phyloP scores from a whole-genome alignment of 2,888 invertebrate species.

The Ichneumoninae sp. region DNA sequence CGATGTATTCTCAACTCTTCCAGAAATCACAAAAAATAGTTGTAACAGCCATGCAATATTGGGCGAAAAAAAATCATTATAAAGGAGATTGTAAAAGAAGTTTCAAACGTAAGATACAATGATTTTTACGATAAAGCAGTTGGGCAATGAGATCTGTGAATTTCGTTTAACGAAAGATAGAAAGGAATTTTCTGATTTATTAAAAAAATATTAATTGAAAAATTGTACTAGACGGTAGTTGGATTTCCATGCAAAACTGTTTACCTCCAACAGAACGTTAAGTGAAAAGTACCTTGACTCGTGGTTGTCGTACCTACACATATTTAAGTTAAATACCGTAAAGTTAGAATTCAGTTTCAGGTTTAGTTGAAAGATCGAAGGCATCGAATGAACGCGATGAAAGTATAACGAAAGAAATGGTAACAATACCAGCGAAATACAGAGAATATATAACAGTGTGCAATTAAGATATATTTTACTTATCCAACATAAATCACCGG shows the following conservation, averaged over 20 bases:
- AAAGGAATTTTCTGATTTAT: neutral
- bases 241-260: neutral
- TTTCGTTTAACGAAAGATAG: neutral
- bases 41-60: neutral
- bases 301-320: conserved; percentile 28
- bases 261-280: conserved; percentile 38
- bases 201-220: neutral
- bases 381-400: conserved; percentile 30
- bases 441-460: conserved; percentile 1
- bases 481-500: neutral
- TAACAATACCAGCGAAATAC: neutral
- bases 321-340: conserved; percentile 9
- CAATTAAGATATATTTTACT: conserved; percentile 3
- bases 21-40: conserved; percentile 1
- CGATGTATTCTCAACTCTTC: conserved; percentile 40
- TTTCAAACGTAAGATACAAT: conserved; percentile 20
- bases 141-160: neutral
- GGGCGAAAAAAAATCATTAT: conserved; percentile 9
- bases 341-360: neutral
- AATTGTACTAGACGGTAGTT: neutral
- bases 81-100: neutral
- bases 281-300: conserved; percentile 45
- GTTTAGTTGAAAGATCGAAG: conserved; percentile 2
- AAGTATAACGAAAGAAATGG: conserved; percentile 8
- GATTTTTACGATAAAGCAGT: neutral